Evolutionary conservation across 92 coral and sea anemone species (phyloP).

Genomic region (Actinostola sp.): DNA sequence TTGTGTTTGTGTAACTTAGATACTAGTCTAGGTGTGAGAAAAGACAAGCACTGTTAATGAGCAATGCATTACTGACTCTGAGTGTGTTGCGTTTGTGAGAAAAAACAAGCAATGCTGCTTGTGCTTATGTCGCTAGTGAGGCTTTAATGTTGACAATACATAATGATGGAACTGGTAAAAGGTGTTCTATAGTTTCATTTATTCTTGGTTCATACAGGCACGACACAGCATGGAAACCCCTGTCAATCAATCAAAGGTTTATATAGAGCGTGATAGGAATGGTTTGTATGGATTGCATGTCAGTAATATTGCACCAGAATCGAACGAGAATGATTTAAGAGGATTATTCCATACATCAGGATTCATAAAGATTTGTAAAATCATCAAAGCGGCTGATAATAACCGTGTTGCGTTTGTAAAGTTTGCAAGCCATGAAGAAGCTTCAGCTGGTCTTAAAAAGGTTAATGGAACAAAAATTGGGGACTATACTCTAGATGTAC

Average conservation of each 20-base stretch:
- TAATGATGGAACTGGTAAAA: no score
- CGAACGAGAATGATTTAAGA: conserved; percentile 34
- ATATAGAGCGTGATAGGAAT: conserved; percentile 54
- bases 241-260: background rate
- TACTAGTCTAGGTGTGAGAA: no score
- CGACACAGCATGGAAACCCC: conserved; percentile 18
- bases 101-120: no score
- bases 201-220: no score
- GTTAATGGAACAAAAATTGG: conserved; percentile 39
- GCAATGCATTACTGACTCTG: no score
- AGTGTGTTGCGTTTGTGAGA: no score
- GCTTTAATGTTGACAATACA: no score
- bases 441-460: conserved; percentile 44
- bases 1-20: no score
- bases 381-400: conserved; percentile 19
- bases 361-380: conserved; percentile 58
- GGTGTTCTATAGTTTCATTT: no score
- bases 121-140: no score
- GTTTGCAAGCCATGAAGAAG: conserved; percentile 48
- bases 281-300: conserved; percentile 71
- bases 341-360: conserved; percentile 57
- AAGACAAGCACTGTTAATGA: no score
- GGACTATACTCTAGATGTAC: conserved; percentile 21
- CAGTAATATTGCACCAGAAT: conserved; percentile 50
- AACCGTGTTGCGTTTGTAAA: conserved; percentile 65